Evolutionary conservation across 2,888 invertebrate genomes (phyloP).

Genomic region (Cryptophagus acutangulus): DNA sequence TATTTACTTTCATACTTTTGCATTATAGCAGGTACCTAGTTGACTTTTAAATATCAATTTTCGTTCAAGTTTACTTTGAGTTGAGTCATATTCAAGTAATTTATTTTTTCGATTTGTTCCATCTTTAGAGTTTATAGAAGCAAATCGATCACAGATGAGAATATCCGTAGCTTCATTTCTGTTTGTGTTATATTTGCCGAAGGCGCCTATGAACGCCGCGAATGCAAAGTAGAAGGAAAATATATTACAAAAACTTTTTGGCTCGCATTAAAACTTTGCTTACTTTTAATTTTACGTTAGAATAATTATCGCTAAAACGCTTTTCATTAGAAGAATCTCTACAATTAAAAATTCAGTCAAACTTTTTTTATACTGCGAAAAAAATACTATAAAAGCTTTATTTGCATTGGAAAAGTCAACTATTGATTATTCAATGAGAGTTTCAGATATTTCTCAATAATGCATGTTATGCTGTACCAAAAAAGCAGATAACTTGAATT

Average conservation of each 20-base stretch:
- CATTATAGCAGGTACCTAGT: no score
- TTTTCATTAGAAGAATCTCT: constrained; percentile 31
- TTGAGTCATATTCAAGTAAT: no score
- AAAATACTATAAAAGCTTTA: constrained; percentile 26
- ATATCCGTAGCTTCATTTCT: constrained; percentile 12
- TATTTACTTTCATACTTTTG: no score
- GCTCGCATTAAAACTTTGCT: constrained; percentile 25
- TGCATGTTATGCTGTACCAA: no score
- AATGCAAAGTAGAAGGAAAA: constrained; percentile 11
- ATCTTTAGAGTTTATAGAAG: constrained; percentile 26
- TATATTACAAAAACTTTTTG: constrained; percentile 25
- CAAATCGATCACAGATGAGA: constrained; percentile 19
- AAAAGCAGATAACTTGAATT: neutral
- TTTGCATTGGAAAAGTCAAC: no score
- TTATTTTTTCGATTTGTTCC: constrained; percentile 15
- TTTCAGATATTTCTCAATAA: no score
- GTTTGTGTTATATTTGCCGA: neutral
- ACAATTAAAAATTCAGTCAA: constrained; percentile 28
- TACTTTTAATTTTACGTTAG: constrained; percentile 29
- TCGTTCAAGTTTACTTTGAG: constrained; percentile 20
- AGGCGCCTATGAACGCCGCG: neutral
- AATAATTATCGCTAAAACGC: constrained; percentile 32
- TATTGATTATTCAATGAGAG: no score
- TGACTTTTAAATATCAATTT: constrained; percentile 28
- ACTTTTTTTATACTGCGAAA: no score